Evolutionary conservation across 2,888 invertebrate genomes (phyloP).

Genomic region (Eristalinus sepulchralis): DNA sequence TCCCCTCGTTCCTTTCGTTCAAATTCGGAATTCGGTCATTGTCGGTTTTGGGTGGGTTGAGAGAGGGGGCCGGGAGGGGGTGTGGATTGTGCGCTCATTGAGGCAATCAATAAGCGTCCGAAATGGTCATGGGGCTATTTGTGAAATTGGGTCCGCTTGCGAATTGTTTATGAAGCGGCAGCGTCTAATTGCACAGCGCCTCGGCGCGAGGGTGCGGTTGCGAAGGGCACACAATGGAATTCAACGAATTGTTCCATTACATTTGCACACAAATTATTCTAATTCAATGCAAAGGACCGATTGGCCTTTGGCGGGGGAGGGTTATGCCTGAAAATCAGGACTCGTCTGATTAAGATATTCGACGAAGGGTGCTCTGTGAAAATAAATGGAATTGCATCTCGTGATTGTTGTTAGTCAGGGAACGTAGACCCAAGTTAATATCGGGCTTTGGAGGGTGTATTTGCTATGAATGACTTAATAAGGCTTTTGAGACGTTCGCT

Average conservation of each 20-base stretch:
- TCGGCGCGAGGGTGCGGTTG: not conserved
- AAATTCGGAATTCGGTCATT: not conserved
- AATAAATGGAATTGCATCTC: conserved; percentile 42
- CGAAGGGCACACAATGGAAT: not conserved
- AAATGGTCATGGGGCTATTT: conserved; percentile 67
- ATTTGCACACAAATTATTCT: conserved; percentile 68
- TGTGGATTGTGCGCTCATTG: not conserved
- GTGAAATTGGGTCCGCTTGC: conserved; percentile 62
- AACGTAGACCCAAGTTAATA: not conserved
- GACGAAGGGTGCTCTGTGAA: not conserved
- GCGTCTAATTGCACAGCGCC: conserved; percentile 60
- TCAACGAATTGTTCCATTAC: conserved; percentile 49
- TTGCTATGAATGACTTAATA: not conserved
- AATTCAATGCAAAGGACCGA: conserved; percentile 61
- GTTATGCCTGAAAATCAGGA: conserved; percentile 18
- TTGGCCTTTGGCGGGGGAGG: conserved; percentile 11
- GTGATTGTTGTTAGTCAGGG: conserved; percentile 17
- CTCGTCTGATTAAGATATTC: conserved; percentile 55
- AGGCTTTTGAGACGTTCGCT: not conserved
- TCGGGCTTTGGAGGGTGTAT: not conserved
- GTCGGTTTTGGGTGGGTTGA: not conserved
- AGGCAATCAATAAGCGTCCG: conserved; percentile 56
- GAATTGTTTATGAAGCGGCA: conserved; percentile 58
- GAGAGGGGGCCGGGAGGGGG: not conserved
- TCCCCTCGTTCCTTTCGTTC: not conserved